phyloP scores from a whole-genome alignment of 2,888 invertebrate genomes.

The Eupithecia insigniata region DNA sequence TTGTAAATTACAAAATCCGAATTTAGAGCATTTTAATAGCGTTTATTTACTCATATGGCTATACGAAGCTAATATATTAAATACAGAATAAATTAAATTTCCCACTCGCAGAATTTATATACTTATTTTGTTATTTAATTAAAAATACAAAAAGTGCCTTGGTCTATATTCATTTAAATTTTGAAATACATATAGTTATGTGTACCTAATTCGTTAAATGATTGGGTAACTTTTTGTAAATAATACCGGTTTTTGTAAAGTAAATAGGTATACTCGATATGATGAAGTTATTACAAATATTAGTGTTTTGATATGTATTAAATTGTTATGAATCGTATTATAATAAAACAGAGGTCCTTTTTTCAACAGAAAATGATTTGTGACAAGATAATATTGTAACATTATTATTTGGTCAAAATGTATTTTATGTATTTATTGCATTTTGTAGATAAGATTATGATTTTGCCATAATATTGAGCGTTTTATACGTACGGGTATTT shows the following conservation, averaged over 20 bases:
- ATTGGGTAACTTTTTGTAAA: neutral
- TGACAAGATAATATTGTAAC: neutral
- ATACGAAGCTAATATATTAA: neutral
- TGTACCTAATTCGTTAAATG: neutral
- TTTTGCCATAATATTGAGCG: slow-evolving; percentile 17
- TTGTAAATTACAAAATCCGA: neutral
- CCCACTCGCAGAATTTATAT: neutral
- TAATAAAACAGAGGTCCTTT: neutral
- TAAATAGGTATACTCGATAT: neutral
- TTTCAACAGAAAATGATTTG: neutral
- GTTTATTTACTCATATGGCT: neutral
- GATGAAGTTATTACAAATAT: neutral
- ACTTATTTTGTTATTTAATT: neutral
- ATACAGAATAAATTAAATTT: neutral
- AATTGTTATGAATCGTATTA: neutral
- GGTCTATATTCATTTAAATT: neutral
- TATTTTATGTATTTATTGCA: neutral
- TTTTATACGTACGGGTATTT: slow-evolving; percentile 12
- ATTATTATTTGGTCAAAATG: neutral
- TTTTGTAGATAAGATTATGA: slow-evolving; percentile 3
- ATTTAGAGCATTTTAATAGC: slow-evolving; percentile 9
- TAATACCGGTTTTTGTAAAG: neutral
- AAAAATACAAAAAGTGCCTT: slow-evolving; percentile 3
- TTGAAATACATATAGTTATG: neutral
- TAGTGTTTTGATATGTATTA: neutral